These are phyloP conservation scores for Lordiphosa andalusiaca DNA, from an alignment of 2,888 invertebrate species.

Conservation along the genomic window DNA sequence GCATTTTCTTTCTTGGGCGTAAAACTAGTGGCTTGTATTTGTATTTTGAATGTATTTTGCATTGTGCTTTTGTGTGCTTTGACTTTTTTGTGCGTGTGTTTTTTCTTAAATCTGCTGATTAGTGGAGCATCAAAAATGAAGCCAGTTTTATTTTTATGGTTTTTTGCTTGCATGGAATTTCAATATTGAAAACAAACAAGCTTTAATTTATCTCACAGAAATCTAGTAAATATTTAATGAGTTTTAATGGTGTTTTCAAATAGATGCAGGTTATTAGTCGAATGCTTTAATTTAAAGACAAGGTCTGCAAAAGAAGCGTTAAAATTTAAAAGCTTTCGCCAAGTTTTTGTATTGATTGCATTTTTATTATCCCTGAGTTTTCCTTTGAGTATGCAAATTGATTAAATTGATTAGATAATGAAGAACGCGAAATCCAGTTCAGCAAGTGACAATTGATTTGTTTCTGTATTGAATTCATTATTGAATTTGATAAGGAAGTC, in stretches of 20 bases:
- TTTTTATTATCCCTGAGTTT: too few species aligned
- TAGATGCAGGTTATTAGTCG: background rate
- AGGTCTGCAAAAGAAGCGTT: too few species aligned
- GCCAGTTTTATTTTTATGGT: conserved; percentile 17
- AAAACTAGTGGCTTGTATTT: background rate
- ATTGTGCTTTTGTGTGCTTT: background rate
- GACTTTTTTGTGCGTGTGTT: conserved; percentile 4
- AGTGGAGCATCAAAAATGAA: background rate
- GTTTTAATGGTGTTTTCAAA: conserved; percentile 17
- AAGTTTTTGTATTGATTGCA: too few species aligned
- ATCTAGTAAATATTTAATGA: conserved; percentile 28
- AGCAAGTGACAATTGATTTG: too few species aligned
- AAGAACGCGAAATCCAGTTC: too few species aligned
- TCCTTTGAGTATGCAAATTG: too few species aligned
- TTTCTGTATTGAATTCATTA: too few species aligned
- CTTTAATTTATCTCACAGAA: conserved; percentile 40
- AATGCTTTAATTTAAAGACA: too few species aligned
- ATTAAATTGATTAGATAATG: too few species aligned
- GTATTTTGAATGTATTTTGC: background rate
- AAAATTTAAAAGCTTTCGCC: too few species aligned
- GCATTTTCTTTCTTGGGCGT: too few species aligned
- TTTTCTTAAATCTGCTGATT: conserved; percentile 19
- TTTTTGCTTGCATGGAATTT: conserved; percentile 17
- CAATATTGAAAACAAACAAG: conserved; percentile 35
- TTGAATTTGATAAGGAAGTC: too few species aligned